phyloP scores from a whole-genome alignment of 2,113 vertebrate species.

The Tachysurus vachellii region DNA sequence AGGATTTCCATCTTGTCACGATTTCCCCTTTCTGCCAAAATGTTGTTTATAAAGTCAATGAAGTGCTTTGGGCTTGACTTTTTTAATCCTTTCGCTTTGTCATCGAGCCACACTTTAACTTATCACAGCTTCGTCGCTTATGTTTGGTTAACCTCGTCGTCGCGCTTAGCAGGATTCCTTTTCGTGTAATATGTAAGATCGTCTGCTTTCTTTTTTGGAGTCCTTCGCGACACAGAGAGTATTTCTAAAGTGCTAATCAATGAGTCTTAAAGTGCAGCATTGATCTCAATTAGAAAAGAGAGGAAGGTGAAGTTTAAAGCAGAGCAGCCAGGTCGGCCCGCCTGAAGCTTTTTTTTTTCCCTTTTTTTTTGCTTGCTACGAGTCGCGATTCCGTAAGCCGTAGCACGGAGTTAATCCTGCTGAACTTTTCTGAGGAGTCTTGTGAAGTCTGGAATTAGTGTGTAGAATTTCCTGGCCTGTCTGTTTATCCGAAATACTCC shows the following conservation, averaged over 20 bases:
- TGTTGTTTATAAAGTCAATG: constrained; percentile 79
- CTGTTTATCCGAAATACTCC: constrained; percentile 18
- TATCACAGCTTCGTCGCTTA: constrained; percentile 56
- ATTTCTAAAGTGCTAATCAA: constrained; percentile 91
- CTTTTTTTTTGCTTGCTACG: background rate
- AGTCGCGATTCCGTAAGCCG: constrained; percentile 21
- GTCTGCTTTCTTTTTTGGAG: constrained; percentile 71
- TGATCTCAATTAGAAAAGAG: constrained; percentile 82
- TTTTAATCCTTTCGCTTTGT: constrained; percentile 75
- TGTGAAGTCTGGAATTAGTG: constrained; percentile 17
- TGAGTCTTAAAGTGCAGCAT: constrained; percentile 91
- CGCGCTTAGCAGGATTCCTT: constrained; percentile 44
- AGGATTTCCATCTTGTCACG: constrained; percentile 60
- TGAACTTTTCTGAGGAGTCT: constrained; percentile 33
- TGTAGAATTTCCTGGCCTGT: constrained; percentile 34
- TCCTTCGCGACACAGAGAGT: constrained; percentile 79
- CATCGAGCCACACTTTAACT: constrained; percentile 67
- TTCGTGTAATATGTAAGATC: constrained; percentile 60
- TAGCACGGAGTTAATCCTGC: constrained; percentile 35
- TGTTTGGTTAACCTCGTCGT: constrained; percentile 60
- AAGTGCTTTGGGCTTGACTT: constrained; percentile 70
- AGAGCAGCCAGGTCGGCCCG: constrained; percentile 66
- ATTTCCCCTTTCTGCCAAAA: constrained; percentile 69
- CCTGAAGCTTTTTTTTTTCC: constrained; percentile 8
- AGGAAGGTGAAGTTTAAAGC: constrained; percentile 73